Evolutionary conservation across 2,888 invertebrate genomes (phyloP), one percentile per base, ranked within the genome.

Genomic region (Drosophila diplacantha): DNA sequence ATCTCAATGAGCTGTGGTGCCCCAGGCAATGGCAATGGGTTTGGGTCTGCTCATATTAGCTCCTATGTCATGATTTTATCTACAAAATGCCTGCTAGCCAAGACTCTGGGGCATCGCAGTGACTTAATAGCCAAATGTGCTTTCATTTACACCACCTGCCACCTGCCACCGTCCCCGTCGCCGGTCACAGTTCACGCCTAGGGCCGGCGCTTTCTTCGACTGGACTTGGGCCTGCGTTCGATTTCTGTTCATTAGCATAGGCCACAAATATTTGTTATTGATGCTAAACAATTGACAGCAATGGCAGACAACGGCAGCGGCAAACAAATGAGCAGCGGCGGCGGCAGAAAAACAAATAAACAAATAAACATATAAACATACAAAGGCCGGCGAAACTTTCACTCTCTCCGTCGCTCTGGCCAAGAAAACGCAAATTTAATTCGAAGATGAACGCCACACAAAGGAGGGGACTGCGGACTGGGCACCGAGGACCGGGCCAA

Each of bases 241-340:
- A 70, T 78, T 68, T 68, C 71, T 66, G 69, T 69, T 79, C 76
- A 75, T 79, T 79, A 79, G 76, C 76, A 75, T 75, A 72, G 71
- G 43, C 56, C 22, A 72, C 74, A 76, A 76, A 67, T 80, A 74
- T 76, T 76, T 74, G 77, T 72, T 75, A 73, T 74, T 73, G 79
- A 75, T 79, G 74, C 76, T 70, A 73, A 78, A 70, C 70, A 74
- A 73, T 73, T 73, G 71, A 70, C 57, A 67, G 69, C 55, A 74
- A 46, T 52, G 37, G 32, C 56, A 58, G 52, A 37, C 54, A 44
- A 18, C 43, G 43, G 43, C 43, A 26, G 26, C 26, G 41, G 35
- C 41, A 73, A 67, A 56, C 69, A 75, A 72, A 73, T 53, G 47
- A 72, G 59, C 31, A 52, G 18, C 53, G 22, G 39, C 32, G 16